Evolutionary conservation across 2,113 vertebrate genomes (phyloP).

Genomic region (Scytalopus superciliaris): DNA sequence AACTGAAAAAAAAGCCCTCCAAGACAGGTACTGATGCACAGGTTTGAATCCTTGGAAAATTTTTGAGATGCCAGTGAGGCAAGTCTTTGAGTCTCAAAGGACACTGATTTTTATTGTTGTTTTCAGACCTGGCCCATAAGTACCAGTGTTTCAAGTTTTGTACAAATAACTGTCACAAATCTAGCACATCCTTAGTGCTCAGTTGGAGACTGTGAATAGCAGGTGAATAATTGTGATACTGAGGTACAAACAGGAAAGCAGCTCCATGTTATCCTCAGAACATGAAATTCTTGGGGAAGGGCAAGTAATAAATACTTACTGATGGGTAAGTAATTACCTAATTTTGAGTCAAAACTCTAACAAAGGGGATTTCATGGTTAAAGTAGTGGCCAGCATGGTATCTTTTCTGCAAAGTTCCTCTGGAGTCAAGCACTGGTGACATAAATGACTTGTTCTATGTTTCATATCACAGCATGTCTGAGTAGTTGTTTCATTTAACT

Average conservation of each 20-base stretch:
- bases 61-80: background rate
- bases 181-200: background rate
- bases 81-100: background rate
- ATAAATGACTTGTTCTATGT: background rate
- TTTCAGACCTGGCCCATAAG: background rate
- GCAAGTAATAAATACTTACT: no score
- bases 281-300: background rate
- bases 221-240: background rate
- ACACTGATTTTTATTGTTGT: background rate
- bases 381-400: background rate
- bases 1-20: background rate
- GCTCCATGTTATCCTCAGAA: background rate
- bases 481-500: constrained; percentile 33
- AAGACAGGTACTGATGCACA: background rate
- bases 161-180: background rate
- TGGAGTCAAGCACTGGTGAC: background rate
- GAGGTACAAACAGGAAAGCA: background rate
- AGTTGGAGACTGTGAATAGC: background rate
- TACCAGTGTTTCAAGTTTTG: background rate
- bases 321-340: background rate
- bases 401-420: background rate
- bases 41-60: background rate
- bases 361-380: background rate
- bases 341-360: background rate
- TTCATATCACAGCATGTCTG: background rate